These are phyloP conservation scores for Gallinago nigripennis DNA, from an alignment of 2,797 vertebrate species.

Conservation along the genomic window DNA sequence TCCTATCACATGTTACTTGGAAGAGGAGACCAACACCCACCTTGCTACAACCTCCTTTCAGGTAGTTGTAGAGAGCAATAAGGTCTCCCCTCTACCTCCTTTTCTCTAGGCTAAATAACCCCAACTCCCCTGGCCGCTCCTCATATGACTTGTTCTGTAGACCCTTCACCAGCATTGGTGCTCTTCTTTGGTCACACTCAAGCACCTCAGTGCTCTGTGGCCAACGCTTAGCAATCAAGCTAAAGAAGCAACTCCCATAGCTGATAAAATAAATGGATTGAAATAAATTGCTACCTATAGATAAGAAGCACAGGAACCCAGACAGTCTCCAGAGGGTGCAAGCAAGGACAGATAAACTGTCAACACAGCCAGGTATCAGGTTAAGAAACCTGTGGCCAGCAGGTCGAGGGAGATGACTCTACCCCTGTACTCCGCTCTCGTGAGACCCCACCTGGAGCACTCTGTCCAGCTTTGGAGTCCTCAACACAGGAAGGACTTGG, in stretches of 20 bases:
- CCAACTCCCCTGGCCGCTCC: background rate
- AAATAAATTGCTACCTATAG: background rate
- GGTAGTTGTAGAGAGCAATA: background rate
- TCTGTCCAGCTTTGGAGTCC: background rate
- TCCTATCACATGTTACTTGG: background rate
- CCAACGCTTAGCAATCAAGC: background rate
- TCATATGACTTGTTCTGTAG: background rate
- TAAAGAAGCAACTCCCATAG: background rate
- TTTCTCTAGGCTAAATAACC: background rate
- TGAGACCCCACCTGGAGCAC: background rate
- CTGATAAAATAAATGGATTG: background rate
- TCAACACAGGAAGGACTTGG: background rate
- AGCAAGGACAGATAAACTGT: background rate
- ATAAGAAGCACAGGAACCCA: background rate
- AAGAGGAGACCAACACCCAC: background rate
- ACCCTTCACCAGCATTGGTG: background rate
- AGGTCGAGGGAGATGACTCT: background rate
- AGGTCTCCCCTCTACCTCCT: background rate
- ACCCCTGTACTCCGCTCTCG: background rate
- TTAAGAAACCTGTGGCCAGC: background rate
- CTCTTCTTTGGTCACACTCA: background rate
- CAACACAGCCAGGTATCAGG: background rate
- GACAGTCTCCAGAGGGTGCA: background rate
- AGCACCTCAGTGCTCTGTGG: background rate
- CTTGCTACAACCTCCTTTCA: background rate